Percentiles rank a stretch among this genome's conserved stretches.
Evolutionary conservation across 2,888 invertebrate genomes (phyloP).

Genomic region (Andrena trimmerana): DNA sequence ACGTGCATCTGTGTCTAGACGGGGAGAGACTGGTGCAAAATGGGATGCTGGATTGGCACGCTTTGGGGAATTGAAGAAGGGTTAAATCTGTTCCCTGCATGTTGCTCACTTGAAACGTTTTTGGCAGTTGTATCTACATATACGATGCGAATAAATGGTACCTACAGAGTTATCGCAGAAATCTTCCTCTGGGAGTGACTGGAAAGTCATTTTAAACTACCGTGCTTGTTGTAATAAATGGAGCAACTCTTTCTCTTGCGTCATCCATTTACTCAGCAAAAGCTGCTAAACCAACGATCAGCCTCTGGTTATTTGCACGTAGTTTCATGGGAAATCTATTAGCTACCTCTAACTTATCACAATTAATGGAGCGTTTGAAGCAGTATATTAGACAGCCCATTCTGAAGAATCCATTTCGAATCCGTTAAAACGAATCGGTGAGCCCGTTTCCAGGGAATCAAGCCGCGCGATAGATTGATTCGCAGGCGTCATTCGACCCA

Average conservation of each 20-base stretch:
- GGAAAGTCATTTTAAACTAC: too few relatives aligned
- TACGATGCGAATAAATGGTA: too few relatives aligned
- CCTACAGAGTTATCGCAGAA: too few relatives aligned
- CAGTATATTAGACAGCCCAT: slow-evolving; percentile 5
- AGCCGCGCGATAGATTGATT: slow-evolving; percentile 33
- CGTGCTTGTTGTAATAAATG: too few relatives aligned
- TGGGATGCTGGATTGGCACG: background rate
- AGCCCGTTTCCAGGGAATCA: slow-evolving; percentile 14
- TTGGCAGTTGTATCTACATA: background rate
- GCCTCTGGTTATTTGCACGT: background rate
- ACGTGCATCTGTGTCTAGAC: slow-evolving; percentile 3
- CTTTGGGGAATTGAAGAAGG: background rate
- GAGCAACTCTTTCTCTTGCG: too few relatives aligned
- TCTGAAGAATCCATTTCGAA: background rate
- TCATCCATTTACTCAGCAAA: too few relatives aligned
- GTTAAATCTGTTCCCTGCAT: background rate
- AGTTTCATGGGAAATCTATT: background rate
- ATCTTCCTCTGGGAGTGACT: too few relatives aligned
- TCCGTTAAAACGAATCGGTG: slow-evolving; percentile 1
- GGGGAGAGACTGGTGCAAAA: background rate
- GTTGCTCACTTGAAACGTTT: background rate
- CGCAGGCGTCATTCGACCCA: slow-evolving; percentile 6
- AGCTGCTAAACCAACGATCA: too few relatives aligned
- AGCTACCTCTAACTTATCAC: background rate
- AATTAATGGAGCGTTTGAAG: slow-evolving; percentile 1